phyloP scores from a whole-genome alignment of 35 echinoderm and acorn worm species.

The Acanthaster planci region DNA sequence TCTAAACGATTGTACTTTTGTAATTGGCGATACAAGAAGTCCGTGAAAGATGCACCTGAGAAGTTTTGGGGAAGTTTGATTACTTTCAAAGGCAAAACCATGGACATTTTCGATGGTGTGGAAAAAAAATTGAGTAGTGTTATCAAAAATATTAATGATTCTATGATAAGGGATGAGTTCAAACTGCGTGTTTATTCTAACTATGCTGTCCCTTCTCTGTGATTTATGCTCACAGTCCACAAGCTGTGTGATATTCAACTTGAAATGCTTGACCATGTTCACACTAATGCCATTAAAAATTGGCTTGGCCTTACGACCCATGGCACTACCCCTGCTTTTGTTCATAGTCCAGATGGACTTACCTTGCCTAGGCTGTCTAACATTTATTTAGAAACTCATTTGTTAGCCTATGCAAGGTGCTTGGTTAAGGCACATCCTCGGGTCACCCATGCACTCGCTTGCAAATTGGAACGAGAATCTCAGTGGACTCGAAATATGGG shows the following conservation, averaged over 20 bases:
- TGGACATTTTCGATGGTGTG: neutral
- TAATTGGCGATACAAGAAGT: neutral
- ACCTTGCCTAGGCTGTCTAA: conserved; percentile 37
- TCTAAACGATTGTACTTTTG: conserved; percentile 13
- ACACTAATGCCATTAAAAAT: conserved; percentile 17
- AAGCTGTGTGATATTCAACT: conserved; percentile 5
- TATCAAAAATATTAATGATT: conserved; percentile 17
- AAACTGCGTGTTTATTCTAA: no score
- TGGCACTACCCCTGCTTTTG: neutral
- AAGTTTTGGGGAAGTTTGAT: conserved; percentile 9
- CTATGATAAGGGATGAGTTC: conserved; percentile 14
- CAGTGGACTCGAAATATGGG: conserved; percentile 13
- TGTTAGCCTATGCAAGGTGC: conserved; percentile 15
- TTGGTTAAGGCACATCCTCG: conserved; percentile 11
- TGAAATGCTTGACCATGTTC: conserved; percentile 4
- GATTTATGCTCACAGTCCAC: conserved; percentile 36
- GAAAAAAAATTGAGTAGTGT: neutral
- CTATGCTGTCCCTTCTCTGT: conserved; percentile 29
- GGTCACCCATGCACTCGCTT: conserved; percentile 23
- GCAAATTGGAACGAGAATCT: conserved; percentile 19
- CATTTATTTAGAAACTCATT: conserved; percentile 37
- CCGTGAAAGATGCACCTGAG: neutral
- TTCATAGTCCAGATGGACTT: no score
- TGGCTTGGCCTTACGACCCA: conserved; percentile 8
- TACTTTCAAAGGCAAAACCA: no score